phyloP scores from a whole-genome alignment of 2,113 vertebrate species.

The Anser cygnoides region DNA sequence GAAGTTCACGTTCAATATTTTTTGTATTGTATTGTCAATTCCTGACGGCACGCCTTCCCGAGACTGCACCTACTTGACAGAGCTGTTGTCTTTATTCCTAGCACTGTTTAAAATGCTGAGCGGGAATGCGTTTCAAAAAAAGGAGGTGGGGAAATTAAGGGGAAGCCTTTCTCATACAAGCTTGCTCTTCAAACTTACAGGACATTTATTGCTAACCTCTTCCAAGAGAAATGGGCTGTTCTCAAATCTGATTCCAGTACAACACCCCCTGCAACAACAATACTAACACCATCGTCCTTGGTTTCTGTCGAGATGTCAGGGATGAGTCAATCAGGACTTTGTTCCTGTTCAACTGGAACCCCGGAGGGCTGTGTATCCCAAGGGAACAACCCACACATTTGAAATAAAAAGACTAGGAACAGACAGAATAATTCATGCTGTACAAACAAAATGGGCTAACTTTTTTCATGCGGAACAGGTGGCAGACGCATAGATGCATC shows the following conservation, averaged over 20 bases:
- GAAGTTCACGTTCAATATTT: neutral
- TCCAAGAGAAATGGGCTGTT: neutral
- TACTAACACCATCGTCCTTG: neutral
- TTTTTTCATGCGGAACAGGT: no score
- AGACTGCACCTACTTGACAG: neutral
- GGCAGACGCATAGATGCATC: neutral
- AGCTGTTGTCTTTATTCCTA: neutral
- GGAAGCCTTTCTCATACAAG: neutral
- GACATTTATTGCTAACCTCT: neutral
- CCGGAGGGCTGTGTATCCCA: neutral
- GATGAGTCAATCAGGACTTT: neutral
- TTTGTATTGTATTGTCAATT: neutral
- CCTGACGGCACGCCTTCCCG: neutral
- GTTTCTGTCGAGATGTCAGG: neutral
- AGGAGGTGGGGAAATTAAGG: neutral
- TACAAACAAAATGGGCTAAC: neutral
- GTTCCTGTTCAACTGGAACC: neutral
- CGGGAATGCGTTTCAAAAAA: neutral
- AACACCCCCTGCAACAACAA: neutral
- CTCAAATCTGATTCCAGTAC: neutral
- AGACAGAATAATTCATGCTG: neutral
- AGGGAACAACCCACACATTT: neutral
- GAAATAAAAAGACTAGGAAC: neutral
- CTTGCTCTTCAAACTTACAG: neutral
- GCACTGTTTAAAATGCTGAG: neutral